These are phyloP conservation scores for Sarcophaga subvicina DNA, from an alignment of 2,888 invertebrate species.

Conservation along the genomic window DNA sequence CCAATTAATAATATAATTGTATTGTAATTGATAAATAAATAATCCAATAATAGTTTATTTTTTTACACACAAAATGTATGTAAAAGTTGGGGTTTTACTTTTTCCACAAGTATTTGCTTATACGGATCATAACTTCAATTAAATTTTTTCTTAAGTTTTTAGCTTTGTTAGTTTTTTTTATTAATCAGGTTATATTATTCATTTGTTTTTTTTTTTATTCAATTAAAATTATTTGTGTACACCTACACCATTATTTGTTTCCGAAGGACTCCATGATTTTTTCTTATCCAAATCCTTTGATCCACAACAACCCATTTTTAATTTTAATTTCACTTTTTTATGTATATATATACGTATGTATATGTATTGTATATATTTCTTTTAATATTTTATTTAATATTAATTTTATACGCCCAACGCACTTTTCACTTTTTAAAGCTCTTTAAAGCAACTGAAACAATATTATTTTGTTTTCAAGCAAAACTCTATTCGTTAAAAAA, in stretches of 20 bases:
- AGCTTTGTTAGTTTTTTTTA: background rate
- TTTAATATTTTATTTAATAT: conserved; percentile 29
- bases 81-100: no score
- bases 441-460: conserved; percentile 55
- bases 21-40: no score
- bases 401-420: conserved; percentile 15
- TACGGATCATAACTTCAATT: background rate
- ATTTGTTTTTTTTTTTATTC: conserved; percentile 23
- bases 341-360: background rate
- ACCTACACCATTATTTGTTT: conserved; percentile 76
- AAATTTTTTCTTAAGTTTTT: background rate
- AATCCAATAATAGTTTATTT: no score
- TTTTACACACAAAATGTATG: no score
- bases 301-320: conserved; percentile 76
- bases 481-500: conserved; percentile 46
- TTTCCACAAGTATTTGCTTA: no score
- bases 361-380: background rate
- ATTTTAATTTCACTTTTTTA: conserved; percentile 8
- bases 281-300: conserved; percentile 78
- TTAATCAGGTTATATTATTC: background rate
- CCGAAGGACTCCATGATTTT: conserved; percentile 78
- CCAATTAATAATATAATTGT: no score
- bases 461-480: conserved; percentile 52
- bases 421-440: conserved; percentile 64
- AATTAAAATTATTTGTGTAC: background rate